Base-by-base conservation (phyloP, 2,797 vertebrate genomes). In the Erethizon dorsatum region DNA sequence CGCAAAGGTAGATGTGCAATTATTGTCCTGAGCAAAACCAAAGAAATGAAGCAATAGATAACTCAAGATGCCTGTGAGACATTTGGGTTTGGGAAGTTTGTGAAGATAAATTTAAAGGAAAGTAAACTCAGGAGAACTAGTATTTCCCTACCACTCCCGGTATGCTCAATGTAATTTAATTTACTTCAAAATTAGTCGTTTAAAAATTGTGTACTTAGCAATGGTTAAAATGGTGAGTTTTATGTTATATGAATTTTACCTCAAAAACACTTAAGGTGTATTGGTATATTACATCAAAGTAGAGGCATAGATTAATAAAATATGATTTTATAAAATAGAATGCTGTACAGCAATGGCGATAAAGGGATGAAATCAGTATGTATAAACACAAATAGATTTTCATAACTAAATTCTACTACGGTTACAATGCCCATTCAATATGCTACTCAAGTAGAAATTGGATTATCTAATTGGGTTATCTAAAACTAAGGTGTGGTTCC, bases 401-500 rank as follows among this genome's bases (percentile, higher is more conserved):
- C 33, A 78, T 84, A 65, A 54, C 41, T 78, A 78, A 78, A 37
- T 90, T 88, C n/a, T 57, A 37, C 26, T 65, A 83, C 24, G 69
- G 82, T 73, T 88, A 28, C 37, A 18, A 31, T 77, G 3, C 8
- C 22, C 26, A 33, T 31, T 96, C 83, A 52, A 57, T 37, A 22
- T 83, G 79, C 71, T 83, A 2, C 65, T 91, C 31, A 83, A 33
- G n/a, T 83, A 78, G 87, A 84, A 94, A 94, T 88, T 87, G 87
- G 87, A 91, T 97, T 96, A 91, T 96, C 54, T 92, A 83, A 90
- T 71, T 77, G 82, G n/a, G n/a, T n/a, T n/a, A n/a, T n/a, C 82
- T 96, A 78, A 95, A 85, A 83, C 67, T 65, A 87, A 97, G 87
- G 92, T 95, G 83, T 94, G 95, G n/a, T n/a, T n/a, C n/a, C n/a